Evolutionary conservation across 2,888 invertebrate genomes (phyloP).

Genomic region (Ophion ventricosus): DNA sequence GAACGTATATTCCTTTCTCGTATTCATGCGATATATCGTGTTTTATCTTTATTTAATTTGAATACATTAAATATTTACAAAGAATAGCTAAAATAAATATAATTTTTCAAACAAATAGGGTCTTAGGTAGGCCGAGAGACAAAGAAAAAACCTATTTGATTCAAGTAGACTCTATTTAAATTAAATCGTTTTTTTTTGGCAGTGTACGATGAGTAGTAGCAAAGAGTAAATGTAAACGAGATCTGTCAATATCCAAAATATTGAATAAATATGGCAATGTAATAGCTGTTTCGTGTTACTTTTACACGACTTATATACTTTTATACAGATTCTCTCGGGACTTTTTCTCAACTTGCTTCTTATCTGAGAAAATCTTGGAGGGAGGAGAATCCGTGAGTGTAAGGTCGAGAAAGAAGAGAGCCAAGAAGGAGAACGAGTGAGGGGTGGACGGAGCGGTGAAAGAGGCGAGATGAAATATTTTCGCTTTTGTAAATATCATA

Average conservation of each 20-base stretch:
- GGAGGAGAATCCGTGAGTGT: background rate
- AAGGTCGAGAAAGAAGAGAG: background rate
- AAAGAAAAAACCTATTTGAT: too few species aligned
- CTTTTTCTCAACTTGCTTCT: constrained; percentile 3
- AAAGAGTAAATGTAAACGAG: background rate
- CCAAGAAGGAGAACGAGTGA: background rate
- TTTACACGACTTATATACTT: background rate
- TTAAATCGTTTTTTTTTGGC: too few species aligned
- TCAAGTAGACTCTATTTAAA: too few species aligned
- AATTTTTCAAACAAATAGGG: too few species aligned
- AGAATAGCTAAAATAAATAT: too few species aligned
- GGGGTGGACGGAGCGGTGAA: too few species aligned
- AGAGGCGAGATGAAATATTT: background rate
- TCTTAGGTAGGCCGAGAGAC: too few species aligned
- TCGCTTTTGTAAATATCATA: background rate
- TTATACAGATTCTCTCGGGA: constrained; percentile 13
- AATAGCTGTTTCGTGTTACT: constrained; percentile 29
- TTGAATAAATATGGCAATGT: constrained; percentile 11
- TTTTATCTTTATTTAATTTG: too few species aligned
- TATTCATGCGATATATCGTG: too few species aligned
- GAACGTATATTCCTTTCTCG: too few species aligned
- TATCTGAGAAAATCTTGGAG: constrained; percentile 3
- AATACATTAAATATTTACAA: too few species aligned
- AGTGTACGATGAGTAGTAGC: too few species aligned
- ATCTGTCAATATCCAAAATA: constrained; percentile 40